phyloP scores from a whole-genome alignment of 1,140 invertebrate genomes.

The Papilio glaucus region DNA sequence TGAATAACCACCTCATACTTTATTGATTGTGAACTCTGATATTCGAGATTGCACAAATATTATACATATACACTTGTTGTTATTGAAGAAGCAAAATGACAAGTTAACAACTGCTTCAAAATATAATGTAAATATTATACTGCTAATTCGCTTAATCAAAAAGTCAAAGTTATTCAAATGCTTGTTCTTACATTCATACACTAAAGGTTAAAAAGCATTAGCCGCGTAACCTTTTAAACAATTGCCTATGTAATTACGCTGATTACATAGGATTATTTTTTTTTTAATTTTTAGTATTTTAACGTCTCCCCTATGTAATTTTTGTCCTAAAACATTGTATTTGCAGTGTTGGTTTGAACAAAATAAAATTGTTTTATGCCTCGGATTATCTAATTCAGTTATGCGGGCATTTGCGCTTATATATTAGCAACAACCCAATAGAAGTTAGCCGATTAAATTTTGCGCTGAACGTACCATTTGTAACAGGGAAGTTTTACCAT shows the following conservation, averaged over 20 bases:
- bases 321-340: too few relatives aligned
- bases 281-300: background rate
- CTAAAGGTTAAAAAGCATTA: conserved; percentile 7
- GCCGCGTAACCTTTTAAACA: conserved; percentile 5
- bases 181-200: background rate
- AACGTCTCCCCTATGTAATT: too few relatives aligned
- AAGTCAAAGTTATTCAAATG: conserved; percentile 8
- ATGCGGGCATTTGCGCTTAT: too few relatives aligned
- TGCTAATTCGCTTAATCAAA: conserved; percentile 11
- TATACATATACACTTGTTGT: background rate
- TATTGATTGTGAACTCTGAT: background rate
- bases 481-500: too few relatives aligned
- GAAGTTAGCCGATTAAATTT: too few relatives aligned
- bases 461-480: too few relatives aligned
- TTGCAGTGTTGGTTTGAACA: too few relatives aligned
- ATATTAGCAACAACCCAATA: too few relatives aligned
- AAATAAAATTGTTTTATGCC: too few relatives aligned
- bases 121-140: conserved; percentile 8
- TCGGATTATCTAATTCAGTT: too few relatives aligned
- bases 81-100: background rate
- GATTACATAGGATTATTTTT: background rate
- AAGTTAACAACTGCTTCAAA: background rate
- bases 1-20: too few relatives aligned
- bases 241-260: background rate
- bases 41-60: background rate